These are phyloP conservation scores for Myrmecophaga tridactyla DNA, from an alignment of 2,113 vertebrate species.

Conservation along the genomic window DNA sequence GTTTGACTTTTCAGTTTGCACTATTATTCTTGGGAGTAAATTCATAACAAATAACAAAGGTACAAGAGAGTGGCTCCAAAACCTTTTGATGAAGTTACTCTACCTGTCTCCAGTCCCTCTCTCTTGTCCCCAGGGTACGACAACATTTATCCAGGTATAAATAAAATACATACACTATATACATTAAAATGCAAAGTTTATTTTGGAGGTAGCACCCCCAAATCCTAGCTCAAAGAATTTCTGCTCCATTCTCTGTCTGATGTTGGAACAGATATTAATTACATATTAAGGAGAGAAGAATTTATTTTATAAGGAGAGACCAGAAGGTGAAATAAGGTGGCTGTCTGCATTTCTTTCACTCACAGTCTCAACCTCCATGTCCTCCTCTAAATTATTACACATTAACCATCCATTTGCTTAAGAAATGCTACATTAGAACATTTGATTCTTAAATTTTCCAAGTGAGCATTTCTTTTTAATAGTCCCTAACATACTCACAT, in stretches of 20 bases:
- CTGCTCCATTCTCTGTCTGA: background rate
- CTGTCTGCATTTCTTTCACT: background rate
- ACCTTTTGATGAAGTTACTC: background rate
- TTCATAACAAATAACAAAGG: background rate
- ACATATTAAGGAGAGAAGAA: background rate
- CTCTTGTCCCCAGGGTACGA: background rate
- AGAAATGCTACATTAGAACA: background rate
- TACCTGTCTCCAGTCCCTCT: background rate
- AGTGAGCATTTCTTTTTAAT: slow-evolving; percentile 2
- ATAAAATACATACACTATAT: background rate
- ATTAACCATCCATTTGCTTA: background rate
- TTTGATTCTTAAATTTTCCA: slow-evolving; percentile 13
- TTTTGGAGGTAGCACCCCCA: background rate
- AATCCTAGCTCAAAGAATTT: background rate
- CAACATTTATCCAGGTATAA: background rate
- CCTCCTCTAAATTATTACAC: background rate
- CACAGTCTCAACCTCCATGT: background rate
- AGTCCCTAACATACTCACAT: background rate
- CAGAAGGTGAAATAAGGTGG: background rate
- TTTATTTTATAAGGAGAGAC: background rate
- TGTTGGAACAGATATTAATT: background rate
- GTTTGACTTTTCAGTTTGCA: slow-evolving; percentile 33
- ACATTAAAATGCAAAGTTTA: background rate
- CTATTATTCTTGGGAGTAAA: slow-evolving; percentile 13
- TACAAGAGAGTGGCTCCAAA: background rate